Conservation (phyloP, 2,888 invertebrate genomes). For the Patella depressa region DNA sequence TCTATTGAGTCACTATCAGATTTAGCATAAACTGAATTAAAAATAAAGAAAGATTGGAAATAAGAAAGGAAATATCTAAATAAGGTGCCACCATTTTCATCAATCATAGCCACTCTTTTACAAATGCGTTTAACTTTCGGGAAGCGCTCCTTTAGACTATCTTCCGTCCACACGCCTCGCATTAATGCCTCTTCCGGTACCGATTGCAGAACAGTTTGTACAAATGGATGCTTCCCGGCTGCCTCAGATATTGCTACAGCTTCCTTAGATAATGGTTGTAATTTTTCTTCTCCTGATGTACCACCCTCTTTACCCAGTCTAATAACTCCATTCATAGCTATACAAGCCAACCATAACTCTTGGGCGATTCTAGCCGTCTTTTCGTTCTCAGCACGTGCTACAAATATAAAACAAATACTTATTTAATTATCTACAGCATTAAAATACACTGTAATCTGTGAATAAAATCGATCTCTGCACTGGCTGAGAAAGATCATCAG, state of each 20-base stretch:
- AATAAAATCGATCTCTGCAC: no score
- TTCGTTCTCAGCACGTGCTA: conserved; percentile 70
- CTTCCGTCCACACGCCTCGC: conserved; percentile 90
- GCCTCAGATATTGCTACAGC: conserved; percentile 51
- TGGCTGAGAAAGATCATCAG: no score
- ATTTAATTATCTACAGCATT: no score
- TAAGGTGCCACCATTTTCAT: conserved; percentile 87
- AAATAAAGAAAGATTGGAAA: conserved; percentile 85
- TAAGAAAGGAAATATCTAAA: conserved; percentile 84
- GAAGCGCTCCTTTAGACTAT: conserved; percentile 87
- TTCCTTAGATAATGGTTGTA: conserved; percentile 62
- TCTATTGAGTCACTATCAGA: conserved; percentile 50
- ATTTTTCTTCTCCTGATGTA: conserved; percentile 48
- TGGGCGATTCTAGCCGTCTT: conserved; percentile 77
- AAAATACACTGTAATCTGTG: no score
- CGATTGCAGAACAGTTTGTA: conserved; percentile 82
- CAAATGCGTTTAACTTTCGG: conserved; percentile 77
- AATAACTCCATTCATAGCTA: conserved; percentile 85
- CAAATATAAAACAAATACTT: conserved; percentile 18
- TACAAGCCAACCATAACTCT: conserved; percentile 93
- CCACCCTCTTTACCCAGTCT: conserved; percentile 75
- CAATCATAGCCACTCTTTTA: conserved; percentile 86
- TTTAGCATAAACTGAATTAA: conserved; percentile 74
- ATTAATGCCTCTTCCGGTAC: conserved; percentile 84
- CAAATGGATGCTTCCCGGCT: conserved; percentile 80